A percentile compares a stretch with the other conserved stretches of the same genome.
These are phyloP conservation scores for Pissodes strobi DNA, from an alignment of 1,140 invertebrate genomes.

Conservation along the genomic window DNA sequence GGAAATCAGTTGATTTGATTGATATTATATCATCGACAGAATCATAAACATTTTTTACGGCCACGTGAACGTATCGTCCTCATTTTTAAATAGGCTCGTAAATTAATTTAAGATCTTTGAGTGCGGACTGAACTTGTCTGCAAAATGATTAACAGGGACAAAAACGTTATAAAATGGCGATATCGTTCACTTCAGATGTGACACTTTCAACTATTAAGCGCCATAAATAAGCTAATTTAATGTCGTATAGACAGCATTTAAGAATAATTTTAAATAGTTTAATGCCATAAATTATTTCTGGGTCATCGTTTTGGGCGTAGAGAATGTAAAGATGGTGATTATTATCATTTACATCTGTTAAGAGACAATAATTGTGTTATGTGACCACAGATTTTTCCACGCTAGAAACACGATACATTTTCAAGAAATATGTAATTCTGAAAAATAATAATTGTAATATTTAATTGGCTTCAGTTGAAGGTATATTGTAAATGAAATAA, in stretches of 20 bases:
- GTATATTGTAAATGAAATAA: too few species aligned
- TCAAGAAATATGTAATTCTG: too few species aligned
- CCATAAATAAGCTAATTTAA: conserved; percentile 14
- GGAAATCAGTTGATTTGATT: too few species aligned
- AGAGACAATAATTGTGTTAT: too few species aligned
- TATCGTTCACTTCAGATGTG: conserved; percentile 2
- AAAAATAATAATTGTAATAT: too few species aligned
- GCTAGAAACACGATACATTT: too few species aligned
- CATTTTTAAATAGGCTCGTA: not conserved
- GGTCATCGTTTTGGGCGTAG: conserved; percentile 8
- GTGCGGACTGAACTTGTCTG: conserved; percentile 22
- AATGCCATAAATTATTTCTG: not conserved
- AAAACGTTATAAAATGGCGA: conserved; percentile 11
- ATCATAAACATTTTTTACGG: not conserved
- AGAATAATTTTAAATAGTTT: conserved; percentile 7
- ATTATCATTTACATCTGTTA: too few species aligned
- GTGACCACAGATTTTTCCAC: too few species aligned
- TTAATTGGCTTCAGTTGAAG: too few species aligned
- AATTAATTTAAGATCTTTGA: conserved; percentile 16
- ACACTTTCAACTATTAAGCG: conserved; percentile 6
- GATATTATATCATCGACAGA: too few species aligned
- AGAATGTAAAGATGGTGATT: too few species aligned
- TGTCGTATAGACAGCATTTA: not conserved
- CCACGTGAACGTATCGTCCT: not conserved
- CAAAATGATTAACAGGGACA: conserved; percentile 20